These are phyloP conservation scores for Melitaea cinxia DNA, from an alignment of 1,140 invertebrate genomes.

Conservation along the genomic window DNA sequence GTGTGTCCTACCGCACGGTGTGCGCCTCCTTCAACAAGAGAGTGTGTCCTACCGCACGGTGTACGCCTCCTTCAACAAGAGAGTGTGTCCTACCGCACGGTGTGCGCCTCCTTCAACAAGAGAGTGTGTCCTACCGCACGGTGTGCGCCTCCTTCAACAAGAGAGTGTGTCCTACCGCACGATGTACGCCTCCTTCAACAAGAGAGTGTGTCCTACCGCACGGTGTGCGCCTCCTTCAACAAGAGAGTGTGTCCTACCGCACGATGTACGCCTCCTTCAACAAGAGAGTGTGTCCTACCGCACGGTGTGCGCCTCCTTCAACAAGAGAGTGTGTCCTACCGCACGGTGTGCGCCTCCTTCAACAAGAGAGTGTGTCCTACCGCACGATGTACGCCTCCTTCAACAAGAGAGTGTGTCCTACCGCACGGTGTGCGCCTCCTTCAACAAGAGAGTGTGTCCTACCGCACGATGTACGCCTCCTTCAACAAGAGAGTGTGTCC, in stretches of 20 bases:
- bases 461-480: slow-evolving; percentile 70
- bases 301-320: slow-evolving; percentile 66
- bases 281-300: slow-evolving; percentile 46
- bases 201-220: slow-evolving; percentile 52
- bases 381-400: slow-evolving; percentile 67
- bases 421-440: slow-evolving; percentile 69
- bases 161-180: slow-evolving; percentile 53
- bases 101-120: slow-evolving; percentile 54
- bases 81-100: slow-evolving; percentile 57
- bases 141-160: slow-evolving; percentile 59
- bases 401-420: slow-evolving; percentile 36
- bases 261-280: slow-evolving; percentile 66
- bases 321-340: slow-evolving; percentile 45
- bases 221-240: slow-evolving; percentile 61
- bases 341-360: slow-evolving; percentile 66
- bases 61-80: slow-evolving; percentile 51
- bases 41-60: slow-evolving; percentile 58
- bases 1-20: slow-evolving; percentile 57
- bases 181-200: slow-evolving; percentile 56
- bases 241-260: slow-evolving; percentile 46
- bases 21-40: slow-evolving; percentile 51
- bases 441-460: slow-evolving; percentile 22
- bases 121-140: slow-evolving; percentile 53
- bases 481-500: slow-evolving; percentile 21
- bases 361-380: slow-evolving; percentile 41